phyloP scores from a whole-genome alignment of 2,113 vertebrate species.

The Melanerpes aurifrons region DNA sequence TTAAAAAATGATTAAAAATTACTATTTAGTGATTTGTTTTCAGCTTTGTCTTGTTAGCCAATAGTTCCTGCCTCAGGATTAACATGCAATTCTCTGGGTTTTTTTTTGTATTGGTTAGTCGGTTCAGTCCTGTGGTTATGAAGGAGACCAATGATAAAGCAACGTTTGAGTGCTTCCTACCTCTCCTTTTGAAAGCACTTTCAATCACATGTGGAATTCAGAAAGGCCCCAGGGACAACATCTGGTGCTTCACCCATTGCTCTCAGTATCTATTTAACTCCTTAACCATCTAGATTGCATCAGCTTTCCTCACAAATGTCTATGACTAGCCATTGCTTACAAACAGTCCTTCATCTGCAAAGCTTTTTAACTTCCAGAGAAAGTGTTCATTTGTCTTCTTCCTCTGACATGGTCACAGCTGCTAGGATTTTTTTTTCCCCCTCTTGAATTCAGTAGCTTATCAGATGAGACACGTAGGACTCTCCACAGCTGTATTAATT shows the following conservation, averaged over 20 bases:
- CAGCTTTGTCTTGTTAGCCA: not conserved
- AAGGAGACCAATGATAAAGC: not conserved
- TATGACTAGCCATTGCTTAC: not conserved
- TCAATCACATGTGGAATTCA: not conserved
- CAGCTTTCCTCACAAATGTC: not conserved
- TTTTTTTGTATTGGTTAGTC: not conserved
- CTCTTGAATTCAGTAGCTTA: not conserved
- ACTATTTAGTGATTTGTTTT: not conserved
- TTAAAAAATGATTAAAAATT: not conserved
- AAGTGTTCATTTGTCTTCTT: not conserved
- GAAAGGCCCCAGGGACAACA: not conserved
- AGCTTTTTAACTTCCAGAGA: not conserved
- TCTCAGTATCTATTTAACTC: slow-evolving; percentile 1
- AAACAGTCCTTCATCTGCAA: not conserved
- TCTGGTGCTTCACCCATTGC: not conserved
- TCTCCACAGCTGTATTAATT: not conserved
- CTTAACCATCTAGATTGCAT: not conserved
- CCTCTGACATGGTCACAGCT: not conserved
- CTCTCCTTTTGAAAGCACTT: not conserved
- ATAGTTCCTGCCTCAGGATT: not conserved
- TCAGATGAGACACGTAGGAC: not conserved
- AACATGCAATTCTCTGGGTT: not conserved
- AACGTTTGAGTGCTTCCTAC: not conserved
- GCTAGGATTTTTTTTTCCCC: not conserved
- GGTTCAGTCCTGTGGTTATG: not conserved